A percentile compares a stretch with the other conserved stretches of the same genome.
Conservation (phyloP, 2,113 vertebrate genomes). For the Saccopteryx bilineata region DNA sequence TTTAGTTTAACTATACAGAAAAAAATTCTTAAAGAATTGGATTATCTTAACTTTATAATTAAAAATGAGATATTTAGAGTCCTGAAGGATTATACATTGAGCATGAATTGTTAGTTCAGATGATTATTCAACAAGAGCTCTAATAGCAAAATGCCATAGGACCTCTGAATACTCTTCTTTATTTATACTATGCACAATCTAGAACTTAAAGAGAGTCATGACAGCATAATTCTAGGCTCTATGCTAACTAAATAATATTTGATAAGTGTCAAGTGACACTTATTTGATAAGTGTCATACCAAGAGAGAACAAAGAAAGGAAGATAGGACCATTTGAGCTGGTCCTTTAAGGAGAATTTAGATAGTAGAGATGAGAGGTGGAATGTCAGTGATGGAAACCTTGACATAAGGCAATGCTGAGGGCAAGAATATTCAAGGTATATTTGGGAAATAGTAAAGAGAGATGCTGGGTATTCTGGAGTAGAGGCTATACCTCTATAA, state of each 20-base stretch:
- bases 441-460: background rate
- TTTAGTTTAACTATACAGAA: conserved; percentile 22
- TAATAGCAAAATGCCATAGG: background rate
- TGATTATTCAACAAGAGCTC: conserved; percentile 10
- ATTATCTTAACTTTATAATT: background rate
- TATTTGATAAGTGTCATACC: background rate
- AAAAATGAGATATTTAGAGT: background rate
- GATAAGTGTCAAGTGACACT: background rate
- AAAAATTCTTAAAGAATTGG: conserved; percentile 27
- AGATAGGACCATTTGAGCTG: background rate
- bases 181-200: background rate
- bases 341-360: background rate
- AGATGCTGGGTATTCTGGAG: background rate
- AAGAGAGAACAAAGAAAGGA: background rate
- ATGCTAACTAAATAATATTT: conserved; percentile 23
- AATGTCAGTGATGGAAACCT: background rate
- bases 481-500: background rate
- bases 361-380: background rate
- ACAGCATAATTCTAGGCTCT: background rate
- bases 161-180: background rate
- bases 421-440: background rate
- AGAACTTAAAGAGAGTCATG: background rate
- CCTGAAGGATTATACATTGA: conserved; percentile 4
- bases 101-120: background rate
- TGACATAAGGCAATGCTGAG: background rate